phyloP scores from a whole-genome alignment of 2,113 vertebrate genomes.

The Zosterops pallidus region DNA sequence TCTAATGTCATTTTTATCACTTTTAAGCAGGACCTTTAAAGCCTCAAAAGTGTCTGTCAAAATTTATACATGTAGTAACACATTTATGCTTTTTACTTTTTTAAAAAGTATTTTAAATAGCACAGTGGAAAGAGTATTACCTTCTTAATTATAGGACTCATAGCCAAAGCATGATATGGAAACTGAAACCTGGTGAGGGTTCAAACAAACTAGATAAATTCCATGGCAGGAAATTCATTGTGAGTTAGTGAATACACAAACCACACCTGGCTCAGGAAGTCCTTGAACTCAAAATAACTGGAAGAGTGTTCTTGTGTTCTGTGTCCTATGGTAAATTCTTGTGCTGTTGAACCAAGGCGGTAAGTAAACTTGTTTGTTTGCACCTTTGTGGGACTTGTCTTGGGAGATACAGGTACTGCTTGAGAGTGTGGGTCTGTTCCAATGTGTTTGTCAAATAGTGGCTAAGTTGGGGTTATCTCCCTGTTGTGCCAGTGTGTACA shows the following conservation, averaged over 20 bases:
- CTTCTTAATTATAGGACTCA: not conserved
- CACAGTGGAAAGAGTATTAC: not conserved
- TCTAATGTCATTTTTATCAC: not conserved
- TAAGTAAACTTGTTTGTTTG: not conserved
- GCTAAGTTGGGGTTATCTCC: not conserved
- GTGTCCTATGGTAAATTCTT: not conserved
- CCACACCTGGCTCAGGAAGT: slow-evolving; percentile 7
- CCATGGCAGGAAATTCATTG: slow-evolving; percentile 1
- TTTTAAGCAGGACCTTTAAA: not conserved
- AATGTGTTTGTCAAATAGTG: not conserved
- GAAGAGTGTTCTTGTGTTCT: not conserved
- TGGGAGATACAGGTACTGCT: not conserved
- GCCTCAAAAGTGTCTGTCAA: not conserved
- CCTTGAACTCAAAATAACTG: slow-evolving; percentile 28
- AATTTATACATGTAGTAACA: not conserved
- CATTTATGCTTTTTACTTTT: not conserved
- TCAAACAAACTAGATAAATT: not conserved
- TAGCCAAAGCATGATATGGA: not conserved
- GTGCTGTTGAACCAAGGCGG: not conserved
- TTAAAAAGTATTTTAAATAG: not conserved
- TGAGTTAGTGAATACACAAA: not conserved
- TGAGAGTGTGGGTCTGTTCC: not conserved
- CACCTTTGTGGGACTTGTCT: not conserved
- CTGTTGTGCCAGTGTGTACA: not conserved
- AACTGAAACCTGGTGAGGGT: not conserved